Evolutionary conservation across 2,113 vertebrate species (phyloP), one percentile per base, ranked within the genome.

Genomic region (Physeter macrocephalus): DNA sequence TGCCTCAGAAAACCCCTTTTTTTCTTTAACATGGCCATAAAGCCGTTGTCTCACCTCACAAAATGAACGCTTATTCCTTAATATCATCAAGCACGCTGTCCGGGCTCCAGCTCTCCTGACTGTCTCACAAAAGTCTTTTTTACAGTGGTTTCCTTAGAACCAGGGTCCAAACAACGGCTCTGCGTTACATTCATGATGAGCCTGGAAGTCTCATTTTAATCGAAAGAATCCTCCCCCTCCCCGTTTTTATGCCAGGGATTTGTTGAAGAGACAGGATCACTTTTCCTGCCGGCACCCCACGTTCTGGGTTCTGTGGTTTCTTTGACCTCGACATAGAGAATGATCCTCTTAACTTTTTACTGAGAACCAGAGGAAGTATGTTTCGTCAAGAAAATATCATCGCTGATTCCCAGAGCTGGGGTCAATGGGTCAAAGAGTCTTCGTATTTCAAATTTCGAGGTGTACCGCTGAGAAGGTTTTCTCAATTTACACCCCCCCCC

Each of bases 401-500:
- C 31, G 17, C 2, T 62, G 64, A 31, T 52, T 49, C 39, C 46
- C 54, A 72, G 84, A 31, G 49, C 13, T 46, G 89, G 43, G 31
- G 78, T 39, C 34, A 7, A 18, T 1, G 12, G 52, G 84, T 4
- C 27, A n/a, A 52, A 89, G 36, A 20, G 5, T 62, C 8, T 0
- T 8, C 46, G 39, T 20, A 14, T 46, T 75, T 34, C 9, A 54
- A 43, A n/a, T 46, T 34, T 43, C 25, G 6, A 25, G 17, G 12
- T 4, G 3, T 31, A 6, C 36, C 1, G 1, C 46, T 74, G 49
- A 41, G 54, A 67, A 57, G 52, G 13, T 34, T 31, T 14, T 11
- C 34, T 12, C 25, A 29, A 61, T 1, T 15, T 62, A 10, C 8
- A 23, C 46, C 5, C 20, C 1, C 1, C 69, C n/a, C 2, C 0